Base-by-base conservation (phyloP, 2,888 invertebrate genomes). In the Andrena trimmerana region DNA sequence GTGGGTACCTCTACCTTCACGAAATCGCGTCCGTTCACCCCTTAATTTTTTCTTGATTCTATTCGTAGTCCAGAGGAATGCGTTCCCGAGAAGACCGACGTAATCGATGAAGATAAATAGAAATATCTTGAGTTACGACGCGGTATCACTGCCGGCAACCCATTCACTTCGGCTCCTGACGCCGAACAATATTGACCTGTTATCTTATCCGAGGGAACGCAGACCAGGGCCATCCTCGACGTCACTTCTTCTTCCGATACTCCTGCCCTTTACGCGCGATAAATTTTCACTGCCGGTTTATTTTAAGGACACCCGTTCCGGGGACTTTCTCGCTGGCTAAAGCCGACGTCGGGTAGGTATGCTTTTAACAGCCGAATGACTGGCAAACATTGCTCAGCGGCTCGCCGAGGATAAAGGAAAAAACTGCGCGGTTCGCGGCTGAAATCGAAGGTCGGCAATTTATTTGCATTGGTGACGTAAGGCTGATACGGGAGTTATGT, bases 201-300 rank as follows among this genome's bases (percentile, higher is more conserved):
- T 80, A 85, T 85, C 84, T 85, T 83, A 80, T 85, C 80, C 31
- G 7, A 27, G 52, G 6, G 24, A 60, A 60, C n/a, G 16, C 27
- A 29, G 77, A 65, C 52, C 66, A 13, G 20, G 13, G 54, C 24
- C 20, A 65, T 48, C n/a, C 31, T 2, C 50, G 52, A 54, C 62
- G 59, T 70, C 63, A 24, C 66, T 66, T 57, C 24, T 59, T 60
- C 16, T 48, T 48, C 65, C 0, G 42, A 65, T 54, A 36, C 42
- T 27, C 54, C 16, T 36, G 36, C 54, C 52, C 57, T 71, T 59
- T 54, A n/a, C 33, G 52, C 31, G 4, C n/a, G 36, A 74, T 67
- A 71, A 80, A 68, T 27, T 66, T 68, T 29, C 20, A 67, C 31
- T 42, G 33, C 7, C 4, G 5, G 24, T n/a, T 27, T 13, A 29